Conservation (phyloP, 2,888 invertebrate species). For the Leptopilina drosophilae region DNA sequence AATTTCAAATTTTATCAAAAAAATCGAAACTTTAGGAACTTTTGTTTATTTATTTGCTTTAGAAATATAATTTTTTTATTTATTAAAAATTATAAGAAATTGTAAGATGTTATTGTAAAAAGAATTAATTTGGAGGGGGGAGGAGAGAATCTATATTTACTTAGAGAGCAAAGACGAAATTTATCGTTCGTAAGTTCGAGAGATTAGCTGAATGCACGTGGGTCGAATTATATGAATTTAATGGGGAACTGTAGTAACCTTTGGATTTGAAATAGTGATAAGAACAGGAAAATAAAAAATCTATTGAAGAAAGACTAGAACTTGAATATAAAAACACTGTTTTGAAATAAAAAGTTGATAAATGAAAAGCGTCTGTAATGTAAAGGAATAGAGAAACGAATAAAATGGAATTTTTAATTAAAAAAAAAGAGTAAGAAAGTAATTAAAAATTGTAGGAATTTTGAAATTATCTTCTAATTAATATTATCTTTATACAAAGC, state of each 20-base stretch:
- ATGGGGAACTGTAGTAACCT: slow-evolving; percentile 21
- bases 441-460: no score
- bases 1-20: no score
- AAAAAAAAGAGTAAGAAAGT: no score
- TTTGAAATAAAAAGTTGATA: neutral
- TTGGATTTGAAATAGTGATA: neutral
- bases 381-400: neutral
- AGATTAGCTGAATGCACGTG: slow-evolving; percentile 25
- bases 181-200: slow-evolving; percentile 11
- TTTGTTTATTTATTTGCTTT: no score
- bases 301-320: neutral
- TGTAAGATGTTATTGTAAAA: neutral
- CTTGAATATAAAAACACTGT: neutral
- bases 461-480: no score
- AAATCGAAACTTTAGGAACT: no score
- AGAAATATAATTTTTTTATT: no score
- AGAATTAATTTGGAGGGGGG: neutral
- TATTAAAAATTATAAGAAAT: no score
- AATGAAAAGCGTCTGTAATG: neutral
- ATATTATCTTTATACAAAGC: no score
- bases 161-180: slow-evolving; percentile 14
- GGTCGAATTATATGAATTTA: slow-evolving; percentile 28
- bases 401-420: no score
- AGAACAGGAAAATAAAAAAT: neutral
- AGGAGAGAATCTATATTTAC: neutral